Evolutionary conservation across 2,888 invertebrate species (phyloP), one percentile per base, ranked within the genome.

Genomic region (Agrochola macilenta): DNA sequence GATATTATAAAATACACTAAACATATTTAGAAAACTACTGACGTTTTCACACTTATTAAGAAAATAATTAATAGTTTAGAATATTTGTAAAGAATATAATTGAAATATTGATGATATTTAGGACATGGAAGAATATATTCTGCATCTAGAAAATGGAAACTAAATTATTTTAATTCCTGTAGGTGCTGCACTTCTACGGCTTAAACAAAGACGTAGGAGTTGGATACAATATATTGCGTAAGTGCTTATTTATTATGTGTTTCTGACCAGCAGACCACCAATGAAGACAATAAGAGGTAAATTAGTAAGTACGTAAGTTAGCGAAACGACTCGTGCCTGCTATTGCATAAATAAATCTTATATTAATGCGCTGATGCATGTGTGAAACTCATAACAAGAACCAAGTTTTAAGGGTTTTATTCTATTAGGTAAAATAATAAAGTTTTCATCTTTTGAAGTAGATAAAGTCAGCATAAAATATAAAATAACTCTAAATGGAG

Each of bases 321-420:
- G 43, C 75, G 26, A 72, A 84, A 84, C 71, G 75, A 82, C 75
- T 83, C 85, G 87, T 85, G 83, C 85, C 87, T 87, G 88, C 79
- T 87, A 89, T 89, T 89, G 91, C 91, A 89, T 90, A 91, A 91
- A 90, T 88, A 89, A 90, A 85, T 71, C 46, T 57, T 35, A 57
- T 49, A 72, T 52, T 74, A 72, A 52, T 75, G 35, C 43, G 23
- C 52, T 65, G 69, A 64, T 35, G 43, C 52, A 74, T 58, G 57
- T 58, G 64, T 72, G 64, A 39, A 69, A 69, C 64, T 52, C 64
- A 35, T 72, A 61, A 74, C 70, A 39, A 68, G 68, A n/a, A 68
- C 58, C 26, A 14, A 35, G 54, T 73, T 83, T 61, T 46, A 57
- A 54, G 58, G 8, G 68, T 69, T 71, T 69, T 26, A 57, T 64